Evolutionary conservation across 2,113 vertebrate species (phyloP), one percentile per base, ranked within the genome.

Genomic region (Triplophysa dalaica): DNA sequence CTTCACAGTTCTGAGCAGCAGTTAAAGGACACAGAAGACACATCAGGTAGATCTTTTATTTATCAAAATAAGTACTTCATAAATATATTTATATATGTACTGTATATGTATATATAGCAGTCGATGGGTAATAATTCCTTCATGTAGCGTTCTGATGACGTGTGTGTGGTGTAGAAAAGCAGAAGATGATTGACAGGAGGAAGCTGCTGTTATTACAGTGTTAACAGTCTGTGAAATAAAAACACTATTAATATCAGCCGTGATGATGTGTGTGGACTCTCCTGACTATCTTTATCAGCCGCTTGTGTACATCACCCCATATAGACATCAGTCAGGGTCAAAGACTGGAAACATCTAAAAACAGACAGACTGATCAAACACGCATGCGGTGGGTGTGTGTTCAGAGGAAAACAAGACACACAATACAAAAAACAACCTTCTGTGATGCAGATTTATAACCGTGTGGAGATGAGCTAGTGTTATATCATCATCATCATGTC

Each of bases 51-150:
- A 82, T 29, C 22, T 62, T 88, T 86, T 86, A 84, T 82, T 88
- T 88, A 68, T 43, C 63, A 86, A 86, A 83, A 85, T 83, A 50
- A 82, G 63, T 77, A 75, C 66, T 58, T 81, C n/a, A 86, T 85
- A 87, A 86, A 86, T 85, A 84, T 73, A 83, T 77, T 60, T 78
- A 58, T 78, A 69, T 48, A 70, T n/a, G 65, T 81, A 84, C 26
- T 29, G 26, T 65, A 62, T 26, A 81, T 56, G 3, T 64, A 19
- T 56, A 77, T 22, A 58, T 79, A 43, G 41, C 41, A 80, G 45
- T 56, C 21, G 29, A 50, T 61, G 45, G 52, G 29, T 8, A 21
- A 81, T 12, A 83, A 50, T 69, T 81, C 75, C 84, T 87, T 87
- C 81, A 85, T 81, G 77, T 68, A 73, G 68, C 3, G 48, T 66